Evolutionary conservation across 1,140 invertebrate genomes (phyloP).

Genomic region (Drosophila kohkoa): DNA sequence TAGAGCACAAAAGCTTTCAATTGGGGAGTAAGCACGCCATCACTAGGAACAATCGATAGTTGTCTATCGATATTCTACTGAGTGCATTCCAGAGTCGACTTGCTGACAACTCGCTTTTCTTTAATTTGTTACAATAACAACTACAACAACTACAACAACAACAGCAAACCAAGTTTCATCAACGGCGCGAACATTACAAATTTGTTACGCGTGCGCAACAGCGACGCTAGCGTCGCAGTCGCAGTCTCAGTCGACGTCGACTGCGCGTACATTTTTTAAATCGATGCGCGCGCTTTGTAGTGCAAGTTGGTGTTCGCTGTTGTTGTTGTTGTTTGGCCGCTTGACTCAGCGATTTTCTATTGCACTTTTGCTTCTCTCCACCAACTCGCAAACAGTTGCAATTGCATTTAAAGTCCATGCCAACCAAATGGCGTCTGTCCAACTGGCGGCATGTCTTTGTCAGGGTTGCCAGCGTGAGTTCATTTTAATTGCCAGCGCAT

Average conservation of each 20-base stretch:
- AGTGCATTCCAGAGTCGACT: slow-evolving; percentile 31
- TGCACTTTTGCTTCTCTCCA: slow-evolving; percentile 51
- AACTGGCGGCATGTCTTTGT: slow-evolving; percentile 69
- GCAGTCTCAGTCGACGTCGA: slow-evolving; percentile 1
- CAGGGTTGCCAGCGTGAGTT: slow-evolving; percentile 81
- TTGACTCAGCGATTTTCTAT: slow-evolving; percentile 40
- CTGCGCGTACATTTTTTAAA: slow-evolving; percentile 31
- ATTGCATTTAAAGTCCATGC: slow-evolving; percentile 19
- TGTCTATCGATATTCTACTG: not conserved
- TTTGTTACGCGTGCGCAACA: slow-evolving; percentile 72
- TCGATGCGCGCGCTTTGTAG: slow-evolving; percentile 56
- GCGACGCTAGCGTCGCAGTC: slow-evolving; percentile 11
- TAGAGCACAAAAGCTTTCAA: no score
- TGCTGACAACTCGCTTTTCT: not conserved
- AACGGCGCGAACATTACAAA: slow-evolving; percentile 66
- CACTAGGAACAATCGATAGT: slow-evolving; percentile 7
- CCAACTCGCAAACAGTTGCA: slow-evolving; percentile 18
- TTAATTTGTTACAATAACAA: slow-evolving; percentile 13
- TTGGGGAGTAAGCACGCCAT: no score
- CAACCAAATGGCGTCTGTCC: slow-evolving; percentile 9
- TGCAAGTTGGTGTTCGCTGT: no score
- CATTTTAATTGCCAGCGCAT: slow-evolving; percentile 80
- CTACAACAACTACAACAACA: slow-evolving; percentile 4
- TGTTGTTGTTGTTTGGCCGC: slow-evolving; percentile 31
- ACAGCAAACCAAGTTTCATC: slow-evolving; percentile 19